Evolutionary conservation across 92 coral and sea anemone genomes (phyloP), one percentile per base, ranked within the genome.

Genomic region (Umimayanthus chanpuru): DNA sequence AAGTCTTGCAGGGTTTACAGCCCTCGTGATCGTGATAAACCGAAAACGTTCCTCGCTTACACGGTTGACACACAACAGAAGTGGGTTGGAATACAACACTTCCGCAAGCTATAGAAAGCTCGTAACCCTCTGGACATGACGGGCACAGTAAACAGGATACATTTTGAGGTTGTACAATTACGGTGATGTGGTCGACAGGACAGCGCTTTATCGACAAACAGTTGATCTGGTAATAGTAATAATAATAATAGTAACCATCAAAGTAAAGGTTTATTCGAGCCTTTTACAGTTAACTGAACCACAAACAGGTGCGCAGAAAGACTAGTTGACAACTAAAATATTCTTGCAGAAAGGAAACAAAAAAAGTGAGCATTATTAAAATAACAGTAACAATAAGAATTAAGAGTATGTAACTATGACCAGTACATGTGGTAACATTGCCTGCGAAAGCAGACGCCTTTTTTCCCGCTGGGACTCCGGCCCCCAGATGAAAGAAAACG

Each of bases 11-110:
- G 9, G 76, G 83, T 26, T 43, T 36, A 15, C 92, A 90, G 0
- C 80, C 77, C 2, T 66, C 88, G 2, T 83, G 32, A 12, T 87
- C 65, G 25, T 12, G 47, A 32, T 5, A 15, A 41, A 50, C 40
- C 6, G 92, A 90, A 38, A 50, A 90, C 9, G 90, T 87, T 2
- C 92, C 92, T 0, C 73, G 64, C 0, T 73, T 81, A 10, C 92
- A 90, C 23, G 85, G 23, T 44, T 39, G 9, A 39, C 92, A 90
- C 11, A 4, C 12, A 0, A 87, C 0, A 4, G 87, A 67, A 20
- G 83, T 56, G 8, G 39, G 20, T 9, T 66, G 23, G 20, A 80
- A 10, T 9, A 81, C 81, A 9, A 43, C 85, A 65, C 78, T 85
- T 0, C 90, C 90, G 49, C 92, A 90, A 9, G 77, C 64, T 1